Conservation (phyloP, 2,888 invertebrate species). For the Folsomia manolachei region DNA sequence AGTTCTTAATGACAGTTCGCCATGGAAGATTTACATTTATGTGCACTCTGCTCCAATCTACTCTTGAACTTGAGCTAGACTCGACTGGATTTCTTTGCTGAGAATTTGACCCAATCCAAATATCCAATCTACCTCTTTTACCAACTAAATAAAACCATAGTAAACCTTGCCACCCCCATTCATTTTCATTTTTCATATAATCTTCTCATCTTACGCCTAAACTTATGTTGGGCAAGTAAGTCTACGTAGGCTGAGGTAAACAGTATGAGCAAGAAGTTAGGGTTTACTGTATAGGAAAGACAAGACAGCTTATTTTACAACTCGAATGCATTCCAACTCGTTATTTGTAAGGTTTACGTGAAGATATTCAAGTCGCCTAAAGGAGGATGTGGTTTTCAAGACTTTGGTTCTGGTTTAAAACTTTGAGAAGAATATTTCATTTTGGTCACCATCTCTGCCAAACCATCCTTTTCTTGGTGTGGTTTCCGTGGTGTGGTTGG, state of each 20-base stretch:
- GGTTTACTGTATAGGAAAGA: not conserved
- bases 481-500: not conserved
- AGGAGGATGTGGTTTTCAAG: constrained; percentile 5
- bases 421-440: not conserved
- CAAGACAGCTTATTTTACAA: constrained; percentile 7
- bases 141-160: no score
- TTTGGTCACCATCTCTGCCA: not conserved
- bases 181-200: constrained; percentile 3
- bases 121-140: not conserved
- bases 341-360: not conserved
- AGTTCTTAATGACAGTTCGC: constrained; percentile 2
- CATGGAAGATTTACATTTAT: constrained; percentile 8
- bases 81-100: not conserved
- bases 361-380: constrained; percentile 4
- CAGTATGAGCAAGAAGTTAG: not conserved
- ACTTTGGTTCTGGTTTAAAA: not conserved
- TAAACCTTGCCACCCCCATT: not conserved
- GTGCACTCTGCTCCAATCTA: not conserved
- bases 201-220: not conserved
- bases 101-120: not conserved
- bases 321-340: not conserved
- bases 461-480: not conserved
- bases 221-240: not conserved
- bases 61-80: no score
- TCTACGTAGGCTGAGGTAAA: no score